Base-by-base conservation (phyloP, 2,113 vertebrate genomes). In the Camarhynchus parvulus region DNA sequence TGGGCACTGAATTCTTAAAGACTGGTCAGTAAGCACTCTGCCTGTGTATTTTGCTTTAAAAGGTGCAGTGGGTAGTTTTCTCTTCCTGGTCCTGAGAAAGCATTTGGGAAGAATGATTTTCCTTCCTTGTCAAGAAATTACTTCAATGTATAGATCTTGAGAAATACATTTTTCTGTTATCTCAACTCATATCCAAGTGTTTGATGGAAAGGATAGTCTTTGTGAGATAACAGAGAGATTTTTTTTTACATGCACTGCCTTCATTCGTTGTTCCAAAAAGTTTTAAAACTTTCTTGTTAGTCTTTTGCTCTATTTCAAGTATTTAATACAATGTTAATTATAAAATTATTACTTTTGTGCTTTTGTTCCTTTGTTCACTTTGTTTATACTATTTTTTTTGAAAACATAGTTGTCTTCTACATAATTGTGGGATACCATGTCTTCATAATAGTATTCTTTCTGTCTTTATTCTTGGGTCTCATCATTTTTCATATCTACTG, bases 31-130 rank as follows among this genome's bases (percentile, higher is more conserved):
- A 30, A 10, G 3, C 5, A 24, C 9, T 62, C 18, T 77, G 27
- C 13, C 15, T 42, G 11, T 62, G 27, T 52, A 46, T 55, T 92
- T 84, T 72, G 22, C 35, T 64, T 76, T 83, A 52, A 66, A 74
- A 64, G 15, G 3, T 11, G 3, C 0, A 0, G 5, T 66, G 8
- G 5, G 2, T 83, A 50, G 15, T 61, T 82, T 76, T 84, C 7
- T 39, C 22, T 83, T 83, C 37, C 14, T 69, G 59, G 11, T 44
- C 27, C 22, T 85, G 24, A 21, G 50, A 73, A 68, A 62, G 23
- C 8, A 31, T 83, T 72, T 88, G 27, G 22, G 24, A 72, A 68
- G 12, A 55, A 76, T 46, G 46, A 20, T 90, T 88, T 80, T 85
- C 6, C 28, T 76, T 93, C 23, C 24, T 70, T 59, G 28, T 61